These are phyloP conservation scores for Rhincodon typus DNA, from an alignment of 2,797 vertebrate species.

Conservation along the genomic window DNA sequence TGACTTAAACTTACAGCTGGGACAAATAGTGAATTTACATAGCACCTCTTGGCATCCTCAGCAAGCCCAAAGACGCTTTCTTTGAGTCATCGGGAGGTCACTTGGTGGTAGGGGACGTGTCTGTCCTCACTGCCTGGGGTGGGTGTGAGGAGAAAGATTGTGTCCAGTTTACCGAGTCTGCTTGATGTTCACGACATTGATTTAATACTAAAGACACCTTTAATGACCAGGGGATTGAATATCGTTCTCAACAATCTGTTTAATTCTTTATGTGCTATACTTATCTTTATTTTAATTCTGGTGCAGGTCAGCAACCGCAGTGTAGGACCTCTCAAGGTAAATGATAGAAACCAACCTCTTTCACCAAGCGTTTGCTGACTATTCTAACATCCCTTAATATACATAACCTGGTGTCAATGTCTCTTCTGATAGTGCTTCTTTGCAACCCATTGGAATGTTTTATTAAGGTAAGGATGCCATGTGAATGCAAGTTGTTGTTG, in stretches of 20 bases:
- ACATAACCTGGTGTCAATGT: background rate
- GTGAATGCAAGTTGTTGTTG: background rate
- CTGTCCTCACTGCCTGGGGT: no score
- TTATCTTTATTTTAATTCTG: background rate
- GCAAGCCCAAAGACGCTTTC: no score
- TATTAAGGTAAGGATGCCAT: no score
- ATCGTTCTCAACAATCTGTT: background rate
- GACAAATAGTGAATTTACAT: background rate
- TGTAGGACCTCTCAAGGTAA: no score
- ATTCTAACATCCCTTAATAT: background rate
- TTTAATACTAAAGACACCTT: background rate
- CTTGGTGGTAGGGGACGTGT: background rate
- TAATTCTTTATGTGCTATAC: constrained; percentile 5
- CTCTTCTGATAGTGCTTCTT: background rate
- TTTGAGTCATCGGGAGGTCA: background rate
- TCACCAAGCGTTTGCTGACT: background rate
- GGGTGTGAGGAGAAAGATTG: background rate
- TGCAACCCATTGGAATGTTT: background rate
- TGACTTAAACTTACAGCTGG: background rate
- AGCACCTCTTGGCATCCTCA: background rate
- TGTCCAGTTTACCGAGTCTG: no score
- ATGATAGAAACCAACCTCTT: background rate
- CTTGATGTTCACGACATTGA: background rate
- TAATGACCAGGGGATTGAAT: background rate
- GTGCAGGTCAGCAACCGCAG: background rate